Evolutionary conservation across 1,140 invertebrate species (phyloP), one percentile per base, ranked within the genome.

Genomic region (Brachionus calyciflorus): DNA sequence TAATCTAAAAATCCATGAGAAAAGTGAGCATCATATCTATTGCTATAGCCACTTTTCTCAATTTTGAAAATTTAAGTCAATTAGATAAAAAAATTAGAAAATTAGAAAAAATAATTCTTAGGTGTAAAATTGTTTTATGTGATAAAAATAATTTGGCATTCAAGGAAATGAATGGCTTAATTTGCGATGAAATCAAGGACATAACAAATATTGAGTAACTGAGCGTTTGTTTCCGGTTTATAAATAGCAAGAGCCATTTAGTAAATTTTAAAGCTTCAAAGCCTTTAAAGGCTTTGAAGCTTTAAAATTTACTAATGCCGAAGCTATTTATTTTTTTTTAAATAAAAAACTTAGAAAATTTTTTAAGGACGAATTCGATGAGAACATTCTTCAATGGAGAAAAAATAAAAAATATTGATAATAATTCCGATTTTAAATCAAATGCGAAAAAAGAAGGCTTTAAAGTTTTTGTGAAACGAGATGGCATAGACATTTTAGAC

Each of bases 251-350:
- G 3, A 37, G 4, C 9, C 9, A 37, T 37, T 3, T 3, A 37
- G 9, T 37, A 24, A 24, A 24, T 24, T 55, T 24, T 55, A 24
- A 55, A 55, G 21, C 51, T 24, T 24, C 26, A 24, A 24, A n/a
- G n/a, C n/a, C n/a, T n/a, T n/a, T n/a, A n/a, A n/a, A n/a, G n/a
- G n/a, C n/a, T n/a, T n/a, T n/a, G n/a, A n/a, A n/a, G n/a, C n/a
- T n/a, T n/a, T n/a, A n/a, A n/a, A 55, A 26, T 55, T 55, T 55
- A 24, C 51, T 24, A 55, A 55, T 26, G 51, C 51, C 26, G 51
- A 55, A 26, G 51, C 19, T 24, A 55, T 55, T 24, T 5, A 9
- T 37, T 37, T 37, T 37, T 37, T 37, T 37, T 5, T 5, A 37
- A 37, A 5, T 37, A 9, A 37, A 37, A 9, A 37, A 37, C 9